phyloP scores from a whole-genome alignment of 2,797 vertebrate genomes.

The Sardinella longiceps region DNA sequence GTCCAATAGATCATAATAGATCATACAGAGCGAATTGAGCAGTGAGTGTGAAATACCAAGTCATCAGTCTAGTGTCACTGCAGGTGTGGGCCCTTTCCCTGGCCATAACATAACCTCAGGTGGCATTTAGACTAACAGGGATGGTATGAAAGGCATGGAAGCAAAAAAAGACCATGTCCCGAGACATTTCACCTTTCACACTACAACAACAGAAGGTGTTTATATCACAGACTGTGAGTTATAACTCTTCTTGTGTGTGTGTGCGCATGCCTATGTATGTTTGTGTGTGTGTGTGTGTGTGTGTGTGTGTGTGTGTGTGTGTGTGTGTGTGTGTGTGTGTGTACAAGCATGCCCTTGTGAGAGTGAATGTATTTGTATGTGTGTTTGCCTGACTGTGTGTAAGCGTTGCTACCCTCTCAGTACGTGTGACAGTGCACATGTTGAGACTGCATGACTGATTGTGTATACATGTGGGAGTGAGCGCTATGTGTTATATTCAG shows the following conservation, averaged over 20 bases:
- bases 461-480: neutral
- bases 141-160: neutral
- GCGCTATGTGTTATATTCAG: conserved; percentile 37
- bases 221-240: neutral
- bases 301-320: conserved; percentile 39
- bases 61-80: neutral
- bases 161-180: neutral
- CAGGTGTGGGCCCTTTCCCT: neutral
- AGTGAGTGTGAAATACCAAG: neutral
- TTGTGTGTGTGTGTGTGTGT: conserved; percentile 11
- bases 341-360: neutral
- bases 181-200: neutral
- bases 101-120: neutral
- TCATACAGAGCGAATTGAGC: neutral
- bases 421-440: neutral
- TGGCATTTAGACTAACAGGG: neutral
- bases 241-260: neutral
- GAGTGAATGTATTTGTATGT: conserved; percentile 25
- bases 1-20: neutral
- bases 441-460: neutral
- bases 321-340: conserved; percentile 17
- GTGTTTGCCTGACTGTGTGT: conserved; percentile 16
- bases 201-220: neutral
- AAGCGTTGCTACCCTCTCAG: conserved; percentile 16
- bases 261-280: neutral